phyloP scores from a whole-genome alignment of 2,113 vertebrate genomes.

The Poecile atricapillus region DNA sequence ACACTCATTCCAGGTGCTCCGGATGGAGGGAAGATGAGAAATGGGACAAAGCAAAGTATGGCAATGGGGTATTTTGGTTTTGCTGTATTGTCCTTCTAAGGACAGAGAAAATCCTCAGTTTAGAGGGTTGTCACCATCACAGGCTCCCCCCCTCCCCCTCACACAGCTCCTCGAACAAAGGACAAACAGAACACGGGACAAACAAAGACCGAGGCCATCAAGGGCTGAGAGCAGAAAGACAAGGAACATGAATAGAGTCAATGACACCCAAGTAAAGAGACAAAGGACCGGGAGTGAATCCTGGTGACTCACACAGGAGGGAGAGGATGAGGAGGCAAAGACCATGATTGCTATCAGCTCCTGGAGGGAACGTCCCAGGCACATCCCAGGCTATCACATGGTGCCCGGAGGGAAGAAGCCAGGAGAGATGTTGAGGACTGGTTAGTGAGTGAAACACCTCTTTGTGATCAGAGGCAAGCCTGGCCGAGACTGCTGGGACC shows the following conservation, averaged over 20 bases:
- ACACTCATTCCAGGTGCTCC: neutral
- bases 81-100: neutral
- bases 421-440: neutral
- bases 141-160: neutral
- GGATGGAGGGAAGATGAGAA: neutral
- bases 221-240: neutral
- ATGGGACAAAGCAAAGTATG: neutral
- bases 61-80: neutral
- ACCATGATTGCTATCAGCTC: neutral
- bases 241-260: neutral
- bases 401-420: neutral
- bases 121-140: neutral
- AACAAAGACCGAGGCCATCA: neutral
- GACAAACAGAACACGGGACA: neutral
- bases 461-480: neutral
- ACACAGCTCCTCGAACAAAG: neutral
- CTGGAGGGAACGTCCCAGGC: neutral
- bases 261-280: neutral
- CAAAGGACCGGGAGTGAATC: neutral
- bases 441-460: neutral
- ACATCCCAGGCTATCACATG: neutral
- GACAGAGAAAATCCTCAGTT: neutral
- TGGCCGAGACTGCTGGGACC: neutral
- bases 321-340: neutral
- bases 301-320: neutral